phyloP scores from a whole-genome alignment of 2,797 vertebrate genomes.

The Orientallactaga sibirica region DNA sequence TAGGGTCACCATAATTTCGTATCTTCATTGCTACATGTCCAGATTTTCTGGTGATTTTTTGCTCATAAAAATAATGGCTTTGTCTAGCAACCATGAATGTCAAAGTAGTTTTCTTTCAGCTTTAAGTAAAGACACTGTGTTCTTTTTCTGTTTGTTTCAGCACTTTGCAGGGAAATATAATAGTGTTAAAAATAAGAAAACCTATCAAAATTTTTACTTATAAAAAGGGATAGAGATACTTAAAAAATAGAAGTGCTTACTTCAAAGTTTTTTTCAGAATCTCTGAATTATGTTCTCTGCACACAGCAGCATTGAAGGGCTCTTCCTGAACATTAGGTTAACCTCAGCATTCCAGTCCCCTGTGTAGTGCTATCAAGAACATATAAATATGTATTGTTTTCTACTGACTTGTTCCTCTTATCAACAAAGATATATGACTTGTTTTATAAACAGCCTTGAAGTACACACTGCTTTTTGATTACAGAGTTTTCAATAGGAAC shows the following conservation, averaged over 20 bases:
- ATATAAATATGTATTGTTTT: conserved; percentile 70
- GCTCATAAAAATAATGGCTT: conserved; percentile 62
- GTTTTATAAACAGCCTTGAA: conserved; percentile 64
- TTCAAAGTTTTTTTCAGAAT: conserved; percentile 69
- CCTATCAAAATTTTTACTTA: conserved; percentile 73
- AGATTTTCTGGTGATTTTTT: conserved; percentile 69
- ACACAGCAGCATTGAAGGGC: conserved; percentile 8
- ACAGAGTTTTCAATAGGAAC: conserved; percentile 62
- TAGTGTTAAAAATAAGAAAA: conserved; percentile 78
- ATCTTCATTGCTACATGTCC: neutral
- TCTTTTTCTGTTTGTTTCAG: conserved; percentile 73
- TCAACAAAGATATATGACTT: conserved; percentile 71
- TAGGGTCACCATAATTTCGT: conserved; percentile 16
- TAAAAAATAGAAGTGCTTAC: conserved; percentile 74
- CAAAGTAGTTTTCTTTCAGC: conserved; percentile 72
- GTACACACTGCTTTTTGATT: conserved; percentile 64
- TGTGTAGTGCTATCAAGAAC: conserved; percentile 54
- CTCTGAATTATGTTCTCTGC: conserved; percentile 59
- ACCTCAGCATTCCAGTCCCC: neutral
- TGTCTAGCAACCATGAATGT: conserved; percentile 72
- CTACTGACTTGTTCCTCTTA: conserved; percentile 68
- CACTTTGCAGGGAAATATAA: conserved; percentile 54
- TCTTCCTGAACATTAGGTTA: conserved; percentile 48
- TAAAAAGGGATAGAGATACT: conserved; percentile 70
- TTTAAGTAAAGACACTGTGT: conserved; percentile 64